Conservation (phyloP, 2,113 vertebrate species). For the Nannospalax galili region DNA sequence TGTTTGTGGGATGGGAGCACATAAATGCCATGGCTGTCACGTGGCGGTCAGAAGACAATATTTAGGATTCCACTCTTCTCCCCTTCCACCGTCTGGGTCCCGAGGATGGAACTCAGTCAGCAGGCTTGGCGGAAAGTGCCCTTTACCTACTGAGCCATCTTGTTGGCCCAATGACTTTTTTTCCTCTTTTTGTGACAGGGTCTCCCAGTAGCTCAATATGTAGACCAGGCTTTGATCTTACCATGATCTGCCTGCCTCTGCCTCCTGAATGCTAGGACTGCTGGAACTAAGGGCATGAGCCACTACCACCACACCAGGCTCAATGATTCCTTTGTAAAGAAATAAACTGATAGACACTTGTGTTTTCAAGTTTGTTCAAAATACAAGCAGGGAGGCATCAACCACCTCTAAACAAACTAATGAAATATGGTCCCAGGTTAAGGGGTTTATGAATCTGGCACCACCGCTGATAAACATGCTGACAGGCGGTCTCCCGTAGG, state of each 20-base stretch:
- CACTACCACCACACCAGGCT: too few relatives aligned
- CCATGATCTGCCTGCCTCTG: too few relatives aligned
- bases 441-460: not conserved
- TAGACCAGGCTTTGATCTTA: too few relatives aligned
- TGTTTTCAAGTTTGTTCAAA: not conserved
- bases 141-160: not conserved
- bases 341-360: not conserved
- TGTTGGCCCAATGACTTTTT: too few relatives aligned
- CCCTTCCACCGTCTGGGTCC: not conserved
- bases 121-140: not conserved
- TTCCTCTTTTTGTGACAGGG: too few relatives aligned
- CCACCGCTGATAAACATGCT: fast-evolving
- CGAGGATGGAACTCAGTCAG: not conserved
- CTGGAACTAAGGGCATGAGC: too few relatives aligned
- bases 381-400: not conserved
- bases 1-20: too few relatives aligned
- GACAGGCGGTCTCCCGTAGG: too few relatives aligned
- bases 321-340: not conserved
- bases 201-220: too few relatives aligned
- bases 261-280: too few relatives aligned
- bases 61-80: not conserved
- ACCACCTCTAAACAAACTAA: not conserved
- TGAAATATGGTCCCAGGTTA: not conserved
- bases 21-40: too few relatives aligned
- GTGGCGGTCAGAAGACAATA: too few relatives aligned